A percentile compares a stretch with the other conserved stretches of the same genome.
Conservation (phyloP, 92 coral and sea anemone species). For the Umimayanthus kanabou region DNA sequence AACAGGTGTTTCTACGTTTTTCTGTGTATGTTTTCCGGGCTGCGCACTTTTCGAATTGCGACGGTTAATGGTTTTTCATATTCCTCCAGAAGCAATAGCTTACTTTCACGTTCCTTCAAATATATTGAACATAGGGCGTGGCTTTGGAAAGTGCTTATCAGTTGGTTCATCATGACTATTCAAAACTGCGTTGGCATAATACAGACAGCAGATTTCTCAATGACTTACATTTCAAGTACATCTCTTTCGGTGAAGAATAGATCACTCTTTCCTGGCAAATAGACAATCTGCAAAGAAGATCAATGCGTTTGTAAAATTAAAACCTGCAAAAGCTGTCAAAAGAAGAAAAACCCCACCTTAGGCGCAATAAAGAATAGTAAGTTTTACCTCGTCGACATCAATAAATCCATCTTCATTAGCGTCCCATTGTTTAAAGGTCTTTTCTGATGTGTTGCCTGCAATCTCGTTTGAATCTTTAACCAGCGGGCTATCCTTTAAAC, state of each 20-base stretch:
- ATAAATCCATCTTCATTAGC: constrained; percentile 81
- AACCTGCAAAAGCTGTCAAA: neutral
- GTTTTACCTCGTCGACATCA: constrained; percentile 80
- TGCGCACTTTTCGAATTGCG: too few species aligned
- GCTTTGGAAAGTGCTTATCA: too few species aligned
- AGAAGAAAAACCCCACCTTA: neutral
- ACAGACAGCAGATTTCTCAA: too few species aligned
- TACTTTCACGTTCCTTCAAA: too few species aligned
- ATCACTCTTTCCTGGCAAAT: constrained; percentile 78
- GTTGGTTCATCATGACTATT: too few species aligned
- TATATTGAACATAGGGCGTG: too few species aligned
- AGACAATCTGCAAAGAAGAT: constrained; percentile 56
- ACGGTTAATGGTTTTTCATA: too few species aligned
- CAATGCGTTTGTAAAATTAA: neutral
- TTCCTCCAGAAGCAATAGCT: too few species aligned
- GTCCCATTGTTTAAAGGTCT: constrained; percentile 80
- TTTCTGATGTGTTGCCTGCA: constrained; percentile 54
- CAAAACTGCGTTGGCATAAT: too few species aligned
- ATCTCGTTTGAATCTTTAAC: constrained; percentile 48
- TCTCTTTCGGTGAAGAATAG: constrained; percentile 73
- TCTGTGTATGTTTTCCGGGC: too few species aligned
- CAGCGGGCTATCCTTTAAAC: constrained; percentile 73
- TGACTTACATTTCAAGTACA: constrained; percentile 73
- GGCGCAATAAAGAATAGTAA: neutral
- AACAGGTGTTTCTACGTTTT: too few species aligned